Conservation (phyloP, 2,797 vertebrate species). For the Pyrocephalus nanus region DNA sequence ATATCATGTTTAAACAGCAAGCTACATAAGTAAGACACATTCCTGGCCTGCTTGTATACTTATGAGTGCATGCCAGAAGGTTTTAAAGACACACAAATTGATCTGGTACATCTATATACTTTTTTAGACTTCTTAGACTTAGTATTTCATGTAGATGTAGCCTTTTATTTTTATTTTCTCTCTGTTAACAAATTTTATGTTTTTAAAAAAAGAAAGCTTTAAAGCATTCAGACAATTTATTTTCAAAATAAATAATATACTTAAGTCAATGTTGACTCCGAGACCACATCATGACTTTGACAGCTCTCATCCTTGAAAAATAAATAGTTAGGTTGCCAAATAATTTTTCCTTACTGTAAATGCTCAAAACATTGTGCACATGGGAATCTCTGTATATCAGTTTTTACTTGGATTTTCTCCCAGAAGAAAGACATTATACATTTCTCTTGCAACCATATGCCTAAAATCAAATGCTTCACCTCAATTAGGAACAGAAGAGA, state of each 20-base stretch:
- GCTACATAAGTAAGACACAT: background rate
- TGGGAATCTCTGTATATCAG: background rate
- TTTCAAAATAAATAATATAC: background rate
- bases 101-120: background rate
- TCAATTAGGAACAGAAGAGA: background rate
- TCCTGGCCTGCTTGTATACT: background rate
- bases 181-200: background rate
- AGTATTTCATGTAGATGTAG: background rate
- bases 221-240: background rate
- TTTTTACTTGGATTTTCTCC: background rate
- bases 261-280: background rate
- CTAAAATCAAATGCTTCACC: background rate
- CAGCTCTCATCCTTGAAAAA: background rate
- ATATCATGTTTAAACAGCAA: background rate
- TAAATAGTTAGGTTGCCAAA: background rate
- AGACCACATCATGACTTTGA: background rate
- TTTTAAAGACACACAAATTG: background rate
- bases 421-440: background rate
- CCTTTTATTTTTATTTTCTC: background rate
- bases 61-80: background rate
- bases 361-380: background rate
- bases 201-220: background rate
- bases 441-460: background rate
- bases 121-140: background rate
- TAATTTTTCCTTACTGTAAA: background rate